phyloP scores from a whole-genome alignment of 2,113 vertebrate genomes.

The Crocuta crocuta region DNA sequence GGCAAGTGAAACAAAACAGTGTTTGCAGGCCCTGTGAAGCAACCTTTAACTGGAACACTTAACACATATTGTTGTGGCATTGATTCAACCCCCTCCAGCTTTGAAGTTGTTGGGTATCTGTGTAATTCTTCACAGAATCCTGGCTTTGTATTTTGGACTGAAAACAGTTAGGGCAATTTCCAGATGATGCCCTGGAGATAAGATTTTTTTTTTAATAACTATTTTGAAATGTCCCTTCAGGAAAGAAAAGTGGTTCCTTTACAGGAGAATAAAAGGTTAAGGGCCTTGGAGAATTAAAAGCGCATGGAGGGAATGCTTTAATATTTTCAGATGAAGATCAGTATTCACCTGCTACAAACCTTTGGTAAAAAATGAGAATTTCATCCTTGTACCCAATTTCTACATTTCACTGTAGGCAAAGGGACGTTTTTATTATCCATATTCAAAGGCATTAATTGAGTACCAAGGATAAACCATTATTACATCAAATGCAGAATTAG shows the following conservation, averaged over 20 bases:
- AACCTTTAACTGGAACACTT: conserved; percentile 44
- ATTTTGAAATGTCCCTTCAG: neutral
- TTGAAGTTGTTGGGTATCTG: conserved; percentile 19
- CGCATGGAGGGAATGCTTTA: neutral
- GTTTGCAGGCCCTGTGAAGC: neutral
- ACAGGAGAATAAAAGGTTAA: conserved; percentile 50
- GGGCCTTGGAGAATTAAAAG: conserved; percentile 2
- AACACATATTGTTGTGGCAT: conserved; percentile 20
- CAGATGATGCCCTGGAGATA: conserved; percentile 34
- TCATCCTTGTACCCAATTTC: neutral
- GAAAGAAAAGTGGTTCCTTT: conserved; percentile 8
- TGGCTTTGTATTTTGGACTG: neutral
- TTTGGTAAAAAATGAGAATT: conserved; percentile 45
- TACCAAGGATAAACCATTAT: neutral
- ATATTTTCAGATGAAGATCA: conserved; percentile 41
- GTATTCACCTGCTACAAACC: neutral
- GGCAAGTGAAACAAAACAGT: conserved; percentile 49
- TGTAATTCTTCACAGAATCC: neutral
- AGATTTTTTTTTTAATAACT: neutral
- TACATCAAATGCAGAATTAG: conserved; percentile 7
- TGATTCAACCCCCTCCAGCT: neutral
- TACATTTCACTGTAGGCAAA: neutral
- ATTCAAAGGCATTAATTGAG: conserved; percentile 19
- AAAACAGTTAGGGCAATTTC: conserved; percentile 28
- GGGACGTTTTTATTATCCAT: conserved; percentile 31